Evolutionary conservation across 2,888 invertebrate species (phyloP), one percentile per base, ranked within the genome.

Genomic region (Pediacus dermestoides): DNA sequence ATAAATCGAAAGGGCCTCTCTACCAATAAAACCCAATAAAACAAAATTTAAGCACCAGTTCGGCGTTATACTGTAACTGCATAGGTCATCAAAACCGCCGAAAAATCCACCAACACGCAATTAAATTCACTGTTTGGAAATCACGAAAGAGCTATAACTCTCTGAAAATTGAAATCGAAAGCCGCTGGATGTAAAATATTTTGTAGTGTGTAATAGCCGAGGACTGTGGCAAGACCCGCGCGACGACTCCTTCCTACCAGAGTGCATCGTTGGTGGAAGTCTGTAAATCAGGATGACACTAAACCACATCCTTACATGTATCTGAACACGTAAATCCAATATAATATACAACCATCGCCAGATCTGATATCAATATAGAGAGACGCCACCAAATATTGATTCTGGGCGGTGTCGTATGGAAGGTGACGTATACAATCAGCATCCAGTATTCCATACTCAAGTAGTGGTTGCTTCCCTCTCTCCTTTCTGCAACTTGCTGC

Each of bases 291-390:
- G 54, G 39, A 46, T 55, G 61, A 60, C 62, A 58, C 55, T 58
- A 61, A 61, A 62, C 60, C 58, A 52, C 58, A 60, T 60, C 58
- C 58, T 58, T 58, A 60, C 57, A 57, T 58, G 55, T 56, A 61
- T 60, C 59, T 52, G 60, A 59, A 61, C 60, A 62, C 60, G 60
- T 60, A 62, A 62, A 62, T 61, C 61, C 61, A 53, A 63, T 63
- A 61, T 62, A 63, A 61, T 61, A 61, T 62, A 63, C 62, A 62
- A 58, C 60, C 57, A 23, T 10, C 23, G 53, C 53, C 55, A 58
- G 57, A 61, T 60, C 58, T 59, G 60, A 61, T 62, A 62, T 60
- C 60, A 57, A 60, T 61, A 60, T 56, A 52, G 51, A 50, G 46
- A 53, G 55, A 55, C 58, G 57, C 57, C 56, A 54, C 48, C 55